phyloP scores from a whole-genome alignment of 1,140 invertebrate genomes.

The Drosophila nannoptera region DNA sequence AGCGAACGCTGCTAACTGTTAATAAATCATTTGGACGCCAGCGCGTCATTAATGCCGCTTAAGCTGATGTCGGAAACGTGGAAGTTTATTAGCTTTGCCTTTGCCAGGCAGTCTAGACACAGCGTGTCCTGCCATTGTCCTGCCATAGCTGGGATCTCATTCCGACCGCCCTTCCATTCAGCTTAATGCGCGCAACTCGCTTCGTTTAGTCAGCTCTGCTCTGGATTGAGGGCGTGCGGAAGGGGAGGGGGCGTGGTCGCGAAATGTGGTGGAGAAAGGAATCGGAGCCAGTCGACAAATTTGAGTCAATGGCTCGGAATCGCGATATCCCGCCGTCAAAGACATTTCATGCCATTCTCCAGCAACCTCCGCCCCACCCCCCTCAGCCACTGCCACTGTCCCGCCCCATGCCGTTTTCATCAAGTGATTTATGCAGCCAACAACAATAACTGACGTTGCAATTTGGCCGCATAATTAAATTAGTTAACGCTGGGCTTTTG shows the following conservation, averaged over 20 bases:
- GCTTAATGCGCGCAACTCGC: slow-evolving; percentile 34
- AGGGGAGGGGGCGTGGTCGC: neutral
- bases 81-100: slow-evolving; percentile 52
- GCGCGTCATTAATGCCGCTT: slow-evolving; percentile 56
- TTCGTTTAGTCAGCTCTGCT: slow-evolving; percentile 25
- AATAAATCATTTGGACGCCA: slow-evolving; percentile 56
- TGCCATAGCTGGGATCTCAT: neutral
- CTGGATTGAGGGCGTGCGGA: too few species aligned
- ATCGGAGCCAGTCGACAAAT: slow-evolving; percentile 43
- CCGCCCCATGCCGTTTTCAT: neutral
- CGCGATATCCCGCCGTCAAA: slow-evolving; percentile 38
- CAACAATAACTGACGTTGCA: slow-evolving; percentile 36
- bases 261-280: neutral
- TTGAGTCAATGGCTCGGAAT: slow-evolving; percentile 50
- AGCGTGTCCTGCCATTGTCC: slow-evolving; percentile 12
- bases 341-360: slow-evolving; percentile 11
- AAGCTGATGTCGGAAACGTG: slow-evolving; percentile 55
- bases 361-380: neutral
- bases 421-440: slow-evolving; percentile 45
- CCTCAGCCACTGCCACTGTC: neutral
- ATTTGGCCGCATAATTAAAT: slow-evolving; percentile 65
- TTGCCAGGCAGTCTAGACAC: slow-evolving; percentile 41
- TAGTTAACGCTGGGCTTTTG: slow-evolving; percentile 55
- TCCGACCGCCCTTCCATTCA: neutral
- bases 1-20: slow-evolving; percentile 30